Evolutionary conservation across 2,797 vertebrate genomes (phyloP).

Genomic region (Danio aesculapii): DNA sequence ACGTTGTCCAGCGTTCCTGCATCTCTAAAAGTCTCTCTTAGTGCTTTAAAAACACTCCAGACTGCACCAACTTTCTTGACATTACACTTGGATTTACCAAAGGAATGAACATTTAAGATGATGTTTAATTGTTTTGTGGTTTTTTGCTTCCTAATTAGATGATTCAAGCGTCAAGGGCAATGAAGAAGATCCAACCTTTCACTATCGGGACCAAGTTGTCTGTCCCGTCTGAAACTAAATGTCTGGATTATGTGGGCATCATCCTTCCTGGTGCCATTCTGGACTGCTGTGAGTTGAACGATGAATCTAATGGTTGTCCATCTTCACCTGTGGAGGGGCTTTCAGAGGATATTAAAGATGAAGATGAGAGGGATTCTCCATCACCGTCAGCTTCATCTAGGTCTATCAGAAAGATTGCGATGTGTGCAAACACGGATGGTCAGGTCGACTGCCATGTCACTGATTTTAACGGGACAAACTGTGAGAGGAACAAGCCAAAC

Average conservation of each 20-base stretch:
- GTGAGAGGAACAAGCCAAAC: not conserved
- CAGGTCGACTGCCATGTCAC: not conserved
- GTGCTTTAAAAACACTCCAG: slow-evolving; percentile 4
- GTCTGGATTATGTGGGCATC: slow-evolving; percentile 41
- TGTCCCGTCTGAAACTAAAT: slow-evolving; percentile 54
- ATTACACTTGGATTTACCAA: not conserved
- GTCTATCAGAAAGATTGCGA: slow-evolving; percentile 66
- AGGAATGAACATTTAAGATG: slow-evolving; percentile 1
- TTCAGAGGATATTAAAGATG: slow-evolving; percentile 36
- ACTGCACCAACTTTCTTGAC: not conserved
- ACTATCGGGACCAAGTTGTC: slow-evolving; percentile 78
- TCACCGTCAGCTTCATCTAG: slow-evolving; percentile 53
- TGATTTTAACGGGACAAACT: not conserved
- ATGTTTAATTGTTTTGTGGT: slow-evolving; percentile 2
- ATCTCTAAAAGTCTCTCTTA: slow-evolving; percentile 29
- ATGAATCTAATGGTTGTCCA: slow-evolving; percentile 28
- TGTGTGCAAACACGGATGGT: slow-evolving; percentile 50
- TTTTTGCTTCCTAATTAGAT: not conserved
- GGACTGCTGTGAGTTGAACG: slow-evolving; percentile 45
- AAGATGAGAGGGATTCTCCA: slow-evolving; percentile 43
- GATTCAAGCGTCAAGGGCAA: slow-evolving; percentile 70
- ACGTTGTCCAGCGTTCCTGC: slow-evolving; percentile 52
- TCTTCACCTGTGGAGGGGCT: slow-evolving; percentile 27
- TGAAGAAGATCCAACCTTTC: slow-evolving; percentile 80
- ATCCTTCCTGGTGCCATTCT: slow-evolving; percentile 18